A percentile compares a stretch with the other conserved stretches of the same genome.
Evolutionary conservation across 2,113 vertebrate genomes (phyloP).

Genomic region (Pampusana beccarii): DNA sequence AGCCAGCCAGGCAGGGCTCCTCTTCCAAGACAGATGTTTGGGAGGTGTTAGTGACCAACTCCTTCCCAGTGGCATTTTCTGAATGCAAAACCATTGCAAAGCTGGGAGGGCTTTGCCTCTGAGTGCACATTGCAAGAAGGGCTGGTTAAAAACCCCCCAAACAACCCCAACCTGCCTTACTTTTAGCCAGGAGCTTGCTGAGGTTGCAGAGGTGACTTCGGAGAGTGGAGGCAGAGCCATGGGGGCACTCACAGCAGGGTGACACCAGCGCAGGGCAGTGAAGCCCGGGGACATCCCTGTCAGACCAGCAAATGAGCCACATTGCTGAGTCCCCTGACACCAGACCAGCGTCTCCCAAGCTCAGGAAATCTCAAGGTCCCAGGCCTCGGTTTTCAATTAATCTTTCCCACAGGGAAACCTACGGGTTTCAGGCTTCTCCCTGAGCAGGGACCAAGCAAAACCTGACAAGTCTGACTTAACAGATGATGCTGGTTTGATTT

Average conservation of each 20-base stretch:
- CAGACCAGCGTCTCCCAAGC: not conserved
- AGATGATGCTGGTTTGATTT: not conserved
- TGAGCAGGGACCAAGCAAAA: not conserved
- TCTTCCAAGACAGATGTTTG: not conserved
- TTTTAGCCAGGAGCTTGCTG: not conserved
- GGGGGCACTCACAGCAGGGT: not conserved
- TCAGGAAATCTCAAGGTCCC: not conserved
- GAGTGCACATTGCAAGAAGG: not conserved
- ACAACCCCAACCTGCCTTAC: not conserved
- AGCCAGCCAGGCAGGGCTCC: not conserved
- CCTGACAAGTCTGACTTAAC: not conserved
- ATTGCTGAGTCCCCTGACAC: accelerated
- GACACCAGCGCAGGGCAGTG: not conserved
- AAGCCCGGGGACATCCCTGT: not conserved
- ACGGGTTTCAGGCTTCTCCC: not conserved
- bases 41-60: not conserved
- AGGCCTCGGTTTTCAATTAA: not conserved
- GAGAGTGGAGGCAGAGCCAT: accelerated
- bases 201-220: not conserved
- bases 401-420: not conserved
- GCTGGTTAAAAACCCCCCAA: not conserved
- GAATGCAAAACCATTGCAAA: not conserved
- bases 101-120: not conserved
- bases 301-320: not conserved
- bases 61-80: not conserved